These are phyloP conservation scores for Sebastes baramenuke DNA, from an alignment of 2,797 vertebrate genomes.

Conservation along the genomic window DNA sequence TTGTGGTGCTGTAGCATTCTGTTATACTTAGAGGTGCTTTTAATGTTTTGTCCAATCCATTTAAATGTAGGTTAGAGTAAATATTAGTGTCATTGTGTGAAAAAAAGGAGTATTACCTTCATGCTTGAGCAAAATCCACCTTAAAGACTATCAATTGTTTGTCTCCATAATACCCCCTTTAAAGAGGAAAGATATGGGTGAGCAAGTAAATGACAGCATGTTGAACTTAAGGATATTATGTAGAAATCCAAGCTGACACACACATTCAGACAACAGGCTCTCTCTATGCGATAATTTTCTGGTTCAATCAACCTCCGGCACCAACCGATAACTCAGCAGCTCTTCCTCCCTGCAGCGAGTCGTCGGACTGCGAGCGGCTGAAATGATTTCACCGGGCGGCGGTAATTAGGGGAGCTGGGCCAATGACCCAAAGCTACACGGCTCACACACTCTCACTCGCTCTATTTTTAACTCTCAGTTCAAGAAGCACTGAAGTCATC, in stretches of 20 bases:
- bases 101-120: neutral
- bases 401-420: conserved; percentile 49
- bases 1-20: neutral
- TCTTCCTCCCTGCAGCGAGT: conserved; percentile 22
- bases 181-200: neutral
- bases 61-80: neutral
- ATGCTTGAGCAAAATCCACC: neutral
- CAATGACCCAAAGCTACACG: conserved; percentile 41
- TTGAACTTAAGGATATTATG: neutral
- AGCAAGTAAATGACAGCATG: neutral
- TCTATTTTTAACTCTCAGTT: conserved; percentile 59
- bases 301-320: conserved; percentile 33
- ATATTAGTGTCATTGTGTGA: neutral
- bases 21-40: neutral
- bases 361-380: conserved; percentile 23
- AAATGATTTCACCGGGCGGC: conserved; percentile 37
- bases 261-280: neutral
- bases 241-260: neutral
- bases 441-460: conserved; percentile 14
- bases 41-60: neutral
- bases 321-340: conserved; percentile 39
- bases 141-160: neutral
- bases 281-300: conserved; percentile 41
- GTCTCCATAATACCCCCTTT: neutral
- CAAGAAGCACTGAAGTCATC: conserved; percentile 50